Evolutionary conservation across 1,140 invertebrate species (phyloP), one percentile per base, ranked within the genome.

Genomic region (Lordiphosa collinella): DNA sequence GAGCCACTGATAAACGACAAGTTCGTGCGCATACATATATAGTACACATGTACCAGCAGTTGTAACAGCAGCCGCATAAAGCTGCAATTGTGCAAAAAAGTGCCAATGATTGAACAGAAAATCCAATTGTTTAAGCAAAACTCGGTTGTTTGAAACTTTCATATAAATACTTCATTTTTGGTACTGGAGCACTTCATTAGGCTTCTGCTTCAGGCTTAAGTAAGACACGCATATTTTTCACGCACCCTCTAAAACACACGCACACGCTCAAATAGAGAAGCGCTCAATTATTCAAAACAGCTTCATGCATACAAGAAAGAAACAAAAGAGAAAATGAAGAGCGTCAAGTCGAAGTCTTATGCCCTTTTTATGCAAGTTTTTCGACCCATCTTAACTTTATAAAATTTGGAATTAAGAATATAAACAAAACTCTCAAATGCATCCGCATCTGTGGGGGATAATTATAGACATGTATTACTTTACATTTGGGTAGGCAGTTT

Each of bases 221-320:
- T 59, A 62, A 82, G 76, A 59, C 61, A 62, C 58, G 70, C 54
- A 75, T 65, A 82, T 80, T 75, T 80, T 80, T 82, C 66, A 82
- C 44, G 67, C 65, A 79, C 73, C 55, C 34, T 18, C 16, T 4
- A 3, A 29, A 6, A 29, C 25, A 29, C 25, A 29, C 25, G 5
- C 25, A 29, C 25, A 29, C 25, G 25, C 25, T 29, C 25, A 29
- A 29, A 29, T 29, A 29, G 6, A 29, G 5, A 7, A 29, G 6
- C 7, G 65, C 71, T 71, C 75, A 82, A 80, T 80, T 80, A 82
- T 80, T 80, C 76, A 80, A 75, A 70, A 49, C 76, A 56, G 59
- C 55, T 41, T 36, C 37, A 49, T 37, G 34, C 34, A 50, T 9
- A 49, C 34, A 37, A 34, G 25, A 25, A 41, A 25, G 38, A 55